These are phyloP conservation scores for Parambassis ranga DNA, from an alignment of 2,797 vertebrate species.

Conservation along the genomic window DNA sequence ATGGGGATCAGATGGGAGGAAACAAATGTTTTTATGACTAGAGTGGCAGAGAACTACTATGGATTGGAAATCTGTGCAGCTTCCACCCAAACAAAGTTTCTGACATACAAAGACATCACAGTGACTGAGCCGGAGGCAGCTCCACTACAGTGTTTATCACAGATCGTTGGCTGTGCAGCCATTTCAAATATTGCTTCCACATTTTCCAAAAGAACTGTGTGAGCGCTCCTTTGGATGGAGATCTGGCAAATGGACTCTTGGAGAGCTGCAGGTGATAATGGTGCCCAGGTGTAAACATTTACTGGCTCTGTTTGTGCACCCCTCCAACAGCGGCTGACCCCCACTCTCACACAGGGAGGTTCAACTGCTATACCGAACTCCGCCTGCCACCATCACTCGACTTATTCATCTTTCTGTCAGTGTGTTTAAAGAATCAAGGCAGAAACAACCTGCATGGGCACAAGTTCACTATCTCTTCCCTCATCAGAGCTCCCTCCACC, in stretches of 20 bases:
- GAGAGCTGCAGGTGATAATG: constrained; percentile 50
- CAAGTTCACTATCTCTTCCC: constrained; percentile 19
- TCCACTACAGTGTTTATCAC: not conserved
- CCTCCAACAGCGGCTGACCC: constrained; percentile 27
- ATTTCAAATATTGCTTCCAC: constrained; percentile 19
- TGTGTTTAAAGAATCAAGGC: constrained; percentile 47
- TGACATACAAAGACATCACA: constrained; percentile 18
- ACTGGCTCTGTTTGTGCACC: constrained; percentile 30
- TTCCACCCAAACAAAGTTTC: constrained; percentile 18
- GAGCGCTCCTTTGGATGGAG: constrained; percentile 18
- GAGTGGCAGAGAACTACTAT: not conserved
- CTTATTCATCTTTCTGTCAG: constrained; percentile 57
- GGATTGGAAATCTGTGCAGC: constrained; percentile 25
- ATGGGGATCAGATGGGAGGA: constrained; percentile 44
- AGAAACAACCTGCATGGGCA: constrained; percentile 24
- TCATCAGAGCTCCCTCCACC: constrained; percentile 23
- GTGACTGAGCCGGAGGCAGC: constrained; percentile 2
- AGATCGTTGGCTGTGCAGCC: constrained; percentile 1
- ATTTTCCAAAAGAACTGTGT: constrained; percentile 15
- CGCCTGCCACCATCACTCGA: constrained; percentile 29
- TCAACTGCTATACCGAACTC: constrained; percentile 34
- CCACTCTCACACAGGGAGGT: constrained; percentile 15
- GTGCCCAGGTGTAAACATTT: constrained; percentile 55
- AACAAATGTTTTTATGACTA: constrained; percentile 38
- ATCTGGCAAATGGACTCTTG: constrained; percentile 12